Base-by-base conservation (phyloP, 2,797 vertebrate genomes). In the Okamejei kenojei region DNA sequence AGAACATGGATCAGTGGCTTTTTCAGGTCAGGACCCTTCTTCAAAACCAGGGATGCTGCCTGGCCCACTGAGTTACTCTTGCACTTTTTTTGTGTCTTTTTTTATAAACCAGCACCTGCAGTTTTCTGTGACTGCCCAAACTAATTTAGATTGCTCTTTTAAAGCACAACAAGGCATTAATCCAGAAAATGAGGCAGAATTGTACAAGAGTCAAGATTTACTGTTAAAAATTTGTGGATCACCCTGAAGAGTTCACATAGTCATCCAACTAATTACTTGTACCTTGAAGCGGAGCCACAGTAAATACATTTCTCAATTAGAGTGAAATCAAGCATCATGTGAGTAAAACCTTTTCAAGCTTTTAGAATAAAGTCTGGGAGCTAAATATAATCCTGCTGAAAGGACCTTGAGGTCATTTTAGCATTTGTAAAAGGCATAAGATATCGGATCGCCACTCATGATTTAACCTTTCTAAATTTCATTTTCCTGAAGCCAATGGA, bases 121-220 rank as follows among this genome's bases (percentile, higher is more conserved):
- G 45, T 54, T 54, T 6, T 54, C 45, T 54, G 45, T 54, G 45
- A 6, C 45, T 54, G 45, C 45, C 45, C 45, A 88, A 88, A 88
- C 17, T 17, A 1, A 68, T 68, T 35, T 65, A 32, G 15, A 65
- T 10, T 68, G 19, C 29, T 32, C 61, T 35, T 88, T 88, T n/a
- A 88, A 88, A 88, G 32, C n/a, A 88, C 61, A 88, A 88, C 84
- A 35, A 91, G 26, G 65, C 32, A 74, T 76, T 92, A 76, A 68
- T 54, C 38, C 10, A 92, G 71, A 10, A 73, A 76, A 29, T 92
- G 21, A 74, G 54, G 38, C 68, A 54, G 54, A 76, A 76, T 92
- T 91, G 90, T 45, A 91, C 90, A 74, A 74, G n/a, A 65, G 73
- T 74, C 71, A 92, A 92, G 54, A 92, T 58, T 73, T 74, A 58